These are phyloP conservation scores for Smittia aterrima DNA, from an alignment of 2,888 invertebrate genomes.

Conservation along the genomic window DNA sequence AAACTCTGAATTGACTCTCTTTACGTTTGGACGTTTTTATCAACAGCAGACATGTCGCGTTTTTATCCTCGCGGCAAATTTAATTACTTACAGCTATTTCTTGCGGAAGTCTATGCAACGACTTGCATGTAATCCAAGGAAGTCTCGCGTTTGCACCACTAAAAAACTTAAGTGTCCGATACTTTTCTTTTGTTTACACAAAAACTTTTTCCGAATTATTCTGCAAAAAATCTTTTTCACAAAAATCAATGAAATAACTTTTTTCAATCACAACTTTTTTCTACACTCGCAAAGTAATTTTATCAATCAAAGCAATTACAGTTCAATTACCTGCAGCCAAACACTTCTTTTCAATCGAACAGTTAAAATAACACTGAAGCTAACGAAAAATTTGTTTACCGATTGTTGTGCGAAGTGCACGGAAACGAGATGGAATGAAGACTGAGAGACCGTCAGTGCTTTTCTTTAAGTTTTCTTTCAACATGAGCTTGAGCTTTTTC, in stretches of 20 bases:
- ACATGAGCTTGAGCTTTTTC: background rate
- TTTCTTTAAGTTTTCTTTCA: too few relatives aligned
- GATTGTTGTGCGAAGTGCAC: background rate
- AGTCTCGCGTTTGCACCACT: too few relatives aligned
- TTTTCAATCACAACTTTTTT: too few relatives aligned
- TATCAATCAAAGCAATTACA: background rate
- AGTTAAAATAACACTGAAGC: background rate
- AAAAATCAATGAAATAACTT: too few relatives aligned
- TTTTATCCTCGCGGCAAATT: background rate
- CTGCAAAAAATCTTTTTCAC: too few relatives aligned
- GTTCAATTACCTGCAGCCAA: slow-evolving; percentile 1
- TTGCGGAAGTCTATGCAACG: slow-evolving; percentile 6
- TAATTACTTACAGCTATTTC: background rate
- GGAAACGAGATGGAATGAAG: background rate
- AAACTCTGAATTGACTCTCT: background rate
- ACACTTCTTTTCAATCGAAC: background rate
- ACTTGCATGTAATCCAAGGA: background rate
- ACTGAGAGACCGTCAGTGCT: background rate
- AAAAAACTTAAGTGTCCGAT: too few relatives aligned
- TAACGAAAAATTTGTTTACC: background rate
- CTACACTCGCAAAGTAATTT: too few relatives aligned
- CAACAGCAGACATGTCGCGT: background rate
- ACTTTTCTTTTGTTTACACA: too few relatives aligned
- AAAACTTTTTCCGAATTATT: too few relatives aligned
- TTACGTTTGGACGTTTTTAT: background rate